Evolutionary conservation across 2,113 vertebrate species (phyloP).

Genomic region (Larimichthys polyactis): DNA sequence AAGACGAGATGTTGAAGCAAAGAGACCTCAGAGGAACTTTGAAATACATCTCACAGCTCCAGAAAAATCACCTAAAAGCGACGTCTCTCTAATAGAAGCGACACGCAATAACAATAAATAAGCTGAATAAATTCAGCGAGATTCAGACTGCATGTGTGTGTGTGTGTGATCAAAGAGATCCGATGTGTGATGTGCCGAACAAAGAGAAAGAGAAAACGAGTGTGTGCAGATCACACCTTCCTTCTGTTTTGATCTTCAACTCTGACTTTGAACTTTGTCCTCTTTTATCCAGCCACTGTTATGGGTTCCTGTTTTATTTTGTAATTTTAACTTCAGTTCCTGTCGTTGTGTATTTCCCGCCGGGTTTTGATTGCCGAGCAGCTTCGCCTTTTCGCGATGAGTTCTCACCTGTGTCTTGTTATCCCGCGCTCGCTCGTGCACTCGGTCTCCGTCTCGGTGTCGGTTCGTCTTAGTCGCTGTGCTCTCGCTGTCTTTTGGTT

Average conservation of each 20-base stretch:
- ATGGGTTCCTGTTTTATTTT: too few species aligned
- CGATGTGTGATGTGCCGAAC: conserved; percentile 10
- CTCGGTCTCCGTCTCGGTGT: too few species aligned
- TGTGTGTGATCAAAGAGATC: neutral
- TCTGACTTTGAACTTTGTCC: neutral
- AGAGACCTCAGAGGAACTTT: neutral
- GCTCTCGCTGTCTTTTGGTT: too few species aligned
- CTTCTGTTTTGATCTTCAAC: neutral
- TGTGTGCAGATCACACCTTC: conserved; percentile 20
- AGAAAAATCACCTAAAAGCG: neutral
- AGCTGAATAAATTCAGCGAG: neutral
- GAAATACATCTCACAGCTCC: neutral
- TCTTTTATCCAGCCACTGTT: neutral
- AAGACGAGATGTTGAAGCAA: neutral
- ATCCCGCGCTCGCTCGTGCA: too few species aligned
- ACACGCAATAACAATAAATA: neutral
- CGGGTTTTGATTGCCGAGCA: too few species aligned
- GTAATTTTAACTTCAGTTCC: too few species aligned
- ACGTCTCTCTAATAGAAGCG: neutral
- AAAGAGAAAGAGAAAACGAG: neutral
- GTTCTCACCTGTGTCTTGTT: too few species aligned
- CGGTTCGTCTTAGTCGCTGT: too few species aligned
- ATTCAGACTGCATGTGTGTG: neutral
- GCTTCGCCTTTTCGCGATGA: too few species aligned
- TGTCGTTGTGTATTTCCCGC: too few species aligned